Evolutionary conservation across 64 coral and sea anemone genomes (phyloP).

Genomic region (Cladopsammia gracilis): DNA sequence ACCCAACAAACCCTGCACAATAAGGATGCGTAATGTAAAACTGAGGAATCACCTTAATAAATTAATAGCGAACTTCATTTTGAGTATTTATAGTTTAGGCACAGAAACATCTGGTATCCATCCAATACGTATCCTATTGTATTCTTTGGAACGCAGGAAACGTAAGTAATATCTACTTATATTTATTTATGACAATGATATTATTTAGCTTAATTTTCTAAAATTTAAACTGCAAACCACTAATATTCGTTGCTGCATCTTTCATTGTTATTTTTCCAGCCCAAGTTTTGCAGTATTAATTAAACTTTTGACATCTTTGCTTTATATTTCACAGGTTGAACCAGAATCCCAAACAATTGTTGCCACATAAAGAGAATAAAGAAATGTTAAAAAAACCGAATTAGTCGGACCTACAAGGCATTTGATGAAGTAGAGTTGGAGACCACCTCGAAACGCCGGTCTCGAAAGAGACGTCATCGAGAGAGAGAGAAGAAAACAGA

Average conservation of each 20-base stretch:
- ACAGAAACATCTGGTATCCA: conserved; percentile 82
- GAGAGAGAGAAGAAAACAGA: conserved; percentile 60
- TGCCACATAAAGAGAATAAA: conserved; percentile 72
- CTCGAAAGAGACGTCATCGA: conserved; percentile 80
- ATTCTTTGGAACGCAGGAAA: conserved; percentile 80
- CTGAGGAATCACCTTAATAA: too few relatives aligned
- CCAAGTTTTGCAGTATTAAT: conserved; percentile 70
- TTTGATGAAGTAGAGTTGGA: conserved; percentile 77
- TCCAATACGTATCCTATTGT: conserved; percentile 83
- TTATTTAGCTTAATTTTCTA: conserved; percentile 64
- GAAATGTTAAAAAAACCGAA: conserved; percentile 73
- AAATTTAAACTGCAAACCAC: conserved; percentile 59
- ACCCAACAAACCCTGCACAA: too few relatives aligned
- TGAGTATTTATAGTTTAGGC: too few relatives aligned
- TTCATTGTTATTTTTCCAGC: conserved; percentile 71
- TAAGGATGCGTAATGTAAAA: too few relatives aligned
- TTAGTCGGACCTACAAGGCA: conserved; percentile 79
- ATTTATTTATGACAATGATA: conserved; percentile 58
- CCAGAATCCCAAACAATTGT: conserved; percentile 80
- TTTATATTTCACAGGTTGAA: conserved; percentile 79
- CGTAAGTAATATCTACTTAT: conserved; percentile 75
- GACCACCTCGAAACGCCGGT: conserved; percentile 73
- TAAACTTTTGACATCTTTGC: conserved; percentile 91
- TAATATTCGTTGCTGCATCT: conserved; percentile 72
- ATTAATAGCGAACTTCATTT: too few relatives aligned